Percentiles rank a stretch among this genome's conserved stretches.
phyloP scores from a whole-genome alignment of 2,113 vertebrate species.

The Zapornia atra region DNA sequence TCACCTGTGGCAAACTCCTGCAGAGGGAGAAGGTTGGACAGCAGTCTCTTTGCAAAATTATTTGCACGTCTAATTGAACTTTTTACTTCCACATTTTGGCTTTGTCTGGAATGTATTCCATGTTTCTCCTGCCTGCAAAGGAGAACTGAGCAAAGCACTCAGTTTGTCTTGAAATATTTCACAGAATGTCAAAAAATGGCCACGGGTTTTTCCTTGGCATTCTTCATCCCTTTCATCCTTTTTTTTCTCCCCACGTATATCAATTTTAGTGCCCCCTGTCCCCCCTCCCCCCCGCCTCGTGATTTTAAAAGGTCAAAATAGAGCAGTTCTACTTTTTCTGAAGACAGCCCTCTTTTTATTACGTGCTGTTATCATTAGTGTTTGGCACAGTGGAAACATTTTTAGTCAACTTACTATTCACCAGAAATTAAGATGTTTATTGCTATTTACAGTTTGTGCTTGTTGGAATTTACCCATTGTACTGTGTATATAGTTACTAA shows the following conservation, averaged over 20 bases:
- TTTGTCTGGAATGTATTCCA: background rate
- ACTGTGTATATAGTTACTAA: background rate
- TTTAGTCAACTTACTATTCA: background rate
- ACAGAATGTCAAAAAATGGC: background rate
- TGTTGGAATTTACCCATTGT: background rate
- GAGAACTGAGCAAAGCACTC: background rate
- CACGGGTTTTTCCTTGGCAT: background rate
- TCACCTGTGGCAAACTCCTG: background rate
- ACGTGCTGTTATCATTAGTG: background rate
- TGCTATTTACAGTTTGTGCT: background rate
- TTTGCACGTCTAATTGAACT: too few species aligned
- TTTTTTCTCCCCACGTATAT: background rate
- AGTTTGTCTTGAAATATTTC: background rate
- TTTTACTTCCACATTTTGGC: fast-evolving
- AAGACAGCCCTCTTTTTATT: background rate
- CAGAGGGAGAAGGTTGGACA: background rate
- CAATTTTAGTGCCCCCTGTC: background rate
- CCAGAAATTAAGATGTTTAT: background rate
- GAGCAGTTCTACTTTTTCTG: background rate
- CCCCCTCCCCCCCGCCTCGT: too few species aligned
- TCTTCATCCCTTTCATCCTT: background rate
- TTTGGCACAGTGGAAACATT: background rate
- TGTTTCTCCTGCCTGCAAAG: background rate
- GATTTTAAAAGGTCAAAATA: background rate
- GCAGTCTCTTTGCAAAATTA: background rate